Percentiles rank a stretch among this genome's conserved stretches.
Conservation (phyloP, 2,888 invertebrate genomes). For the Latheticus oryzae region DNA sequence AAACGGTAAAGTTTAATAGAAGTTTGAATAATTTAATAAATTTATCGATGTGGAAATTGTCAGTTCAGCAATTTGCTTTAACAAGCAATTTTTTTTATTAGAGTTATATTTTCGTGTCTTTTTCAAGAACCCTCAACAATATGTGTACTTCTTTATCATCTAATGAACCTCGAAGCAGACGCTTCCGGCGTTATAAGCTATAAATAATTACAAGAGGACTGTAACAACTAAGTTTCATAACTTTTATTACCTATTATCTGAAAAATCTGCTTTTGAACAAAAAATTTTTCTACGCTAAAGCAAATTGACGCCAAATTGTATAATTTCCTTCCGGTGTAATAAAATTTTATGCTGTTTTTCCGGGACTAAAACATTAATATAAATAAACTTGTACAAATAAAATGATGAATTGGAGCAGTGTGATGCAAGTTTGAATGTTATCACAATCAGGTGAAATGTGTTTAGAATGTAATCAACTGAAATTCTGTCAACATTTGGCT, state of each 20-base stretch:
- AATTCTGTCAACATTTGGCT: background rate
- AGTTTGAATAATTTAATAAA: too few species aligned
- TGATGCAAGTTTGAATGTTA: too few species aligned
- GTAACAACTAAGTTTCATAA: background rate
- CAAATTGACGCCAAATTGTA: conserved; percentile 11
- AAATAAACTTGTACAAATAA: conserved; percentile 26
- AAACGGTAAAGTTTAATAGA: too few species aligned
- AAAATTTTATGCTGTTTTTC: conserved; percentile 39
- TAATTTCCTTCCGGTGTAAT: conserved; percentile 40
- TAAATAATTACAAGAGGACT: conserved; percentile 38
- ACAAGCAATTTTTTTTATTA: too few species aligned
- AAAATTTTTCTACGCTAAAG: too few species aligned
- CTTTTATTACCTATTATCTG: background rate
- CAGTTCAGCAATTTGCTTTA: too few species aligned
- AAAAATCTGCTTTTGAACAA: too few species aligned
- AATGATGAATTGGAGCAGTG: conserved; percentile 16
- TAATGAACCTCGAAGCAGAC: conserved; percentile 35
- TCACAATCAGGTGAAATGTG: background rate
- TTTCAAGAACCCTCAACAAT: too few species aligned
- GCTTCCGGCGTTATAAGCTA: conserved; percentile 40
- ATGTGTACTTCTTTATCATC: too few species aligned
- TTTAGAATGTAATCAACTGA: conserved; percentile 10
- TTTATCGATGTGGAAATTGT: too few species aligned
- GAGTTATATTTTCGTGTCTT: too few species aligned
- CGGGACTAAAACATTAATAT: conserved; percentile 21